These are phyloP conservation scores for Peromyscus aztecus DNA, from an alignment of 2,797 vertebrate species.

Conservation along the genomic window DNA sequence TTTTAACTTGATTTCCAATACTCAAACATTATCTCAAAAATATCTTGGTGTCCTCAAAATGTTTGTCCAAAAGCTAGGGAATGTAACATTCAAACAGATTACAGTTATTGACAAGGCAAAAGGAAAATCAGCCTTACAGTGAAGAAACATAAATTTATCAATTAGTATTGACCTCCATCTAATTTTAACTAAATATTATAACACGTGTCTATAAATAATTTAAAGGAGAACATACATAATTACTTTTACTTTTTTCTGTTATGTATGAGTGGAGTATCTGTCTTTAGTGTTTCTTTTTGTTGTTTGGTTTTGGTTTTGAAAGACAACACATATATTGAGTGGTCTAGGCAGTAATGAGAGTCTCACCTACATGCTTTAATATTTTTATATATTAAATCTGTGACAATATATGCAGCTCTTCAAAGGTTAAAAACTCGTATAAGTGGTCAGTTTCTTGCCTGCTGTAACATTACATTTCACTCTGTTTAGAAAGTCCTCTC, in stretches of 20 bases:
- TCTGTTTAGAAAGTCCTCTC: background rate
- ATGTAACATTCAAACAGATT: background rate
- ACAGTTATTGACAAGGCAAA: background rate
- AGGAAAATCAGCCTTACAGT: background rate
- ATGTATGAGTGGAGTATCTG: background rate
- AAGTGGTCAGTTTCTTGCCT: background rate
- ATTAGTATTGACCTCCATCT: background rate
- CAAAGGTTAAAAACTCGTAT: background rate
- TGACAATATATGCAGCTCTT: background rate
- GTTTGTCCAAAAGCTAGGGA: background rate
- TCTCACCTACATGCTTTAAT: fast-evolving
- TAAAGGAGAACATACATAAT: background rate
- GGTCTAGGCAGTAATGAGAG: background rate
- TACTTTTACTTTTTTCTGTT: background rate
- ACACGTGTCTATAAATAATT: background rate
- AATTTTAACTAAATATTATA: background rate
- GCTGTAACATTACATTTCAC: background rate
- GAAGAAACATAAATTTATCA: background rate
- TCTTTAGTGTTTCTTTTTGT: background rate
- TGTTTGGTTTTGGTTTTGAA: background rate
- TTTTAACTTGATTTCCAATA: background rate
- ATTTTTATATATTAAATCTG: slow-evolving; percentile 15
- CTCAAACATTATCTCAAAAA: background rate
- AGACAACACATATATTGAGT: background rate
- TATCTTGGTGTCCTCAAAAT: background rate